Base-by-base conservation (phyloP, 2,797 vertebrate species). In the Rhynchonycteris naso region DNA sequence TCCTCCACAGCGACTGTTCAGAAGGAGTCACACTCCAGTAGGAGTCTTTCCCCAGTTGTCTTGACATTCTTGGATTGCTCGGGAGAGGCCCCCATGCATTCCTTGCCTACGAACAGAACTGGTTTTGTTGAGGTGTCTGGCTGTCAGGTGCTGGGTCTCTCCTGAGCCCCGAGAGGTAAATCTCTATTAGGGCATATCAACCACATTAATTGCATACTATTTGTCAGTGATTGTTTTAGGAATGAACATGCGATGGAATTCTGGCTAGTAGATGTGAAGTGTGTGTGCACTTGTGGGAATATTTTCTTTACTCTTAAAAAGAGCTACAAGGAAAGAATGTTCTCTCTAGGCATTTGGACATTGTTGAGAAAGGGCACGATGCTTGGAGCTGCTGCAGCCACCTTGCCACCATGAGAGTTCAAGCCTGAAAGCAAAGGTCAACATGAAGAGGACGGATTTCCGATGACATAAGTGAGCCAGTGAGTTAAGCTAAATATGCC, bases 241-340 rank as follows among this genome's bases (percentile, higher is more conserved):
- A 95, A 79, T 68, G 78, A 92, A 56, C 30, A 79, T 4, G 15
- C 50, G 56, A 85, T 33, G n/a, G 5, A 79, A 88, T 92, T 91
- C 85, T 92, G 84, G 79, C 63, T 33, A 95, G 33, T 66, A 47
- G 78, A 85, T 30, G 26, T 63, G 10, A 93, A 85, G 50, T 58
- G 30, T 66, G 5, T 43, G 59, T 65, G 5, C 58, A 54, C 11
- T 87, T 96, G 21, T 84, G 52, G 59, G 19, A 86, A 71, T 50
- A 33, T 76, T 90, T 95, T 84, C 54, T 58, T 85, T 71, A 79
- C 7, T 87, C 18, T 95, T 68, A 61, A 82, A 88, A 63, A 61
- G 19, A 81, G 52, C 81, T 11, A 33, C 7, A 63, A 26, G 69
- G 72, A 84, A 93, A 92, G 14, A 4, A 75, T 71, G 15, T 50